phyloP scores from a whole-genome alignment of 2,797 vertebrate genomes.

The Loris lydekkerianus region DNA sequence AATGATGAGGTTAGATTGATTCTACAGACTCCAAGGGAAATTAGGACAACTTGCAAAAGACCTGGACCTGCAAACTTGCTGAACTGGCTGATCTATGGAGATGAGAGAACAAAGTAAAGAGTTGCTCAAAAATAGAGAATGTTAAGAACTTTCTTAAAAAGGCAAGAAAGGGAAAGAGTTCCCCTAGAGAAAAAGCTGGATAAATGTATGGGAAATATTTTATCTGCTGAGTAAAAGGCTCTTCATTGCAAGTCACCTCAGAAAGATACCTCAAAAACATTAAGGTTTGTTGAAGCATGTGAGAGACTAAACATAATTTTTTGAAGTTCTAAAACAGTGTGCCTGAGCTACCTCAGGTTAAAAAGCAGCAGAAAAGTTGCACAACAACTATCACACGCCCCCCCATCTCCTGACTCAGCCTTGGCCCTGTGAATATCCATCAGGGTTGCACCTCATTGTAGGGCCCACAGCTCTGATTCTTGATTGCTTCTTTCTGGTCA shows the following conservation, averaged over 20 bases:
- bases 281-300: not conserved
- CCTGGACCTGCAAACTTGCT: not conserved
- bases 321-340: not conserved
- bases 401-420: not conserved
- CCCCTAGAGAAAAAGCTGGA: not conserved
- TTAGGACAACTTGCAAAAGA: not conserved
- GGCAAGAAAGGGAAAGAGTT: not conserved
- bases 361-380: not conserved
- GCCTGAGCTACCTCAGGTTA: not conserved
- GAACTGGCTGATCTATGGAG: not conserved
- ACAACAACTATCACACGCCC: not conserved
- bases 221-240: not conserved
- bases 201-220: not conserved
- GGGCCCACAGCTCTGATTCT: not conserved
- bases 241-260: not conserved
- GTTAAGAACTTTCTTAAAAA: conserved; percentile 27
- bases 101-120: not conserved
- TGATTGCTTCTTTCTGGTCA: not conserved
- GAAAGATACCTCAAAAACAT: not conserved
- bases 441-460: not conserved
- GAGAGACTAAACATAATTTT: not conserved
- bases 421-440: not conserved
- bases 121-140: not conserved
- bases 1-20: not conserved
- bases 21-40: not conserved